Evolutionary conservation across 2,888 invertebrate species (phyloP).

Genomic region (Stomorhina lunata): DNA sequence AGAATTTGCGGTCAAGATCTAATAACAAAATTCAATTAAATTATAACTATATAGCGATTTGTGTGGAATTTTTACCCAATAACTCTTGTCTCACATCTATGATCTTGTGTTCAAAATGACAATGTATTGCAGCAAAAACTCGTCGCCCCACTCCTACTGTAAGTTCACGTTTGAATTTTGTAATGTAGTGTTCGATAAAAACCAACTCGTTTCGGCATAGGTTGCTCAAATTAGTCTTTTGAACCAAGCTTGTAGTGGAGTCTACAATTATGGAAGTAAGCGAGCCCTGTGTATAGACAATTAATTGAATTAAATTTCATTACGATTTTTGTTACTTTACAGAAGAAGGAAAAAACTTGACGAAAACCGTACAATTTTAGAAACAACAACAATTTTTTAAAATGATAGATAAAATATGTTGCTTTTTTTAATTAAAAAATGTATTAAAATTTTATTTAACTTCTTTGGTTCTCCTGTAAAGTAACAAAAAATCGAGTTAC

Average conservation of each 20-base stretch:
- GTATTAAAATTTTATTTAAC: no score
- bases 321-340: no score
- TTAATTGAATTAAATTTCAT: not conserved
- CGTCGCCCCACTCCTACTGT: slow-evolving; percentile 75
- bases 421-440: no score
- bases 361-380: no score
- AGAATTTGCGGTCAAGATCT: slow-evolving; percentile 75
- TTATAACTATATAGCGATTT: not conserved
- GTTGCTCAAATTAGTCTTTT: slow-evolving; percentile 68
- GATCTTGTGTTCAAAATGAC: slow-evolving; percentile 73
- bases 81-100: slow-evolving; percentile 74
- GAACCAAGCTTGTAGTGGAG: slow-evolving; percentile 67
- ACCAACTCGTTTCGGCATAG: slow-evolving; percentile 73
- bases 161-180: slow-evolving; percentile 76
- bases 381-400: no score
- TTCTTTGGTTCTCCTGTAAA: no score
- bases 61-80: slow-evolving; percentile 66
- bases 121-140: slow-evolving; percentile 76
- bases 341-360: no score
- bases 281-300: slow-evolving; percentile 73
- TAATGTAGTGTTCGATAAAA: slow-evolving; percentile 76
- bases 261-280: slow-evolving; percentile 74
- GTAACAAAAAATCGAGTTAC: no score
- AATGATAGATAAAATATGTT: no score
- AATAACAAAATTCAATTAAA: not conserved